These are phyloP conservation scores for Leptodactylus fallax DNA, from an alignment of 2,797 vertebrate genomes.

Conservation along the genomic window DNA sequence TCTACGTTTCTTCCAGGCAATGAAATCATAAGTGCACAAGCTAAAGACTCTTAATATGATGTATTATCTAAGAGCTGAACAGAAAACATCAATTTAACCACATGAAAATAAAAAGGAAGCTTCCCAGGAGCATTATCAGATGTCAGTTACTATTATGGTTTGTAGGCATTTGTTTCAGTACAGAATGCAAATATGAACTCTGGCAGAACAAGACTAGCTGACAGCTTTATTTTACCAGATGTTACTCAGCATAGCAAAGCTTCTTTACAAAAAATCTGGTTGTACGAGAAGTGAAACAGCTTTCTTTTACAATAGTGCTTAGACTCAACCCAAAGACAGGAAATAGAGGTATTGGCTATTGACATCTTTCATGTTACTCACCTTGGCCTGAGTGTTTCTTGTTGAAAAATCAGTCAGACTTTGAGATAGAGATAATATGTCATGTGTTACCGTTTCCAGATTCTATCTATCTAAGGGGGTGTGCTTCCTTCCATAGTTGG, in stretches of 20 bases:
- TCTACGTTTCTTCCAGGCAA: conserved; percentile 12
- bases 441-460: no score
- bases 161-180: conserved; percentile 58
- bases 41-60: conserved; percentile 51
- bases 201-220: conserved; percentile 57
- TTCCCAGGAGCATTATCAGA: conserved; percentile 62
- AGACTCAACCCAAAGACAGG: conserved; percentile 31
- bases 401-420: not conserved
- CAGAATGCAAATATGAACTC: conserved; percentile 61
- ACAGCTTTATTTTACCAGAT: conserved; percentile 63
- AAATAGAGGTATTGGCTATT: conserved; percentile 15
- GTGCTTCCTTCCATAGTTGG: no score
- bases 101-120: conserved; percentile 60
- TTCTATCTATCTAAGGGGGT: no score
- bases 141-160: conserved; percentile 63
- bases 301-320: conserved; percentile 37
- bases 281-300: conserved; percentile 54
- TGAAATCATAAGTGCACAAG: conserved; percentile 19
- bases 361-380: not conserved
- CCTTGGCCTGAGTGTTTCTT: not conserved
- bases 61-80: conserved; percentile 50
- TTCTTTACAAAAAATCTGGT: conserved; percentile 31
- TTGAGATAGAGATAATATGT: no score
- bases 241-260: conserved; percentile 51
- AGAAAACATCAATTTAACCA: conserved; percentile 58